phyloP scores from a whole-genome alignment of 1,140 invertebrate species.

The Manduca sexta region DNA sequence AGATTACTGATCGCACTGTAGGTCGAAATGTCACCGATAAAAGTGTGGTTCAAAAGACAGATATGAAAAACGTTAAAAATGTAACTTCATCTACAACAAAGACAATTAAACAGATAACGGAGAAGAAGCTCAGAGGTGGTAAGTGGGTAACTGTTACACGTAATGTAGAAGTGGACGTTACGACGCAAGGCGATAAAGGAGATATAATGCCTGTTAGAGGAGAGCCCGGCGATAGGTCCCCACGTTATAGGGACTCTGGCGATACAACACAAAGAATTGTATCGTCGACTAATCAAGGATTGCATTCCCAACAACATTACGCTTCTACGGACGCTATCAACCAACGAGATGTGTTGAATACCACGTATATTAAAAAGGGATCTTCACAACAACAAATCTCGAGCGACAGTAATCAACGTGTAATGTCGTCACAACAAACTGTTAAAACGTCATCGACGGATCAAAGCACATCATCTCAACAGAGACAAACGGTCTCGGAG shows the following conservation, averaged over 20 bases:
- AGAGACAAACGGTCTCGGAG: conserved; percentile 12
- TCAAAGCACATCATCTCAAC: conserved; percentile 6
- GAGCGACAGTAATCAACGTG: conserved; percentile 7
- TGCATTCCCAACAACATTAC: conserved; percentile 3
- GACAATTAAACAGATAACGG: conserved; percentile 58
- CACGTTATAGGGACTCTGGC: neutral
- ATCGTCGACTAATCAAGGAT: conserved; percentile 2
- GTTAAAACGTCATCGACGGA: neutral
- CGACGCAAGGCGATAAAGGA: conserved; percentile 17
- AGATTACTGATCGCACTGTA: conserved; percentile 18
- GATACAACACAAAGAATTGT: conserved; percentile 21
- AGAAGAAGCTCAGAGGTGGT: conserved; percentile 60
- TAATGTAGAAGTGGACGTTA: conserved; percentile 51
- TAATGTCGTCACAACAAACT: conserved; percentile 6
- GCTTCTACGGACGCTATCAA: conserved; percentile 7
- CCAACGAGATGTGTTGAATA: conserved; percentile 10
- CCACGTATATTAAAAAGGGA: conserved; percentile 4
- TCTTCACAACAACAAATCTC: conserved; percentile 8
- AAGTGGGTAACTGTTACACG: conserved; percentile 61
- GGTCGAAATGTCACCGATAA: conserved; percentile 30
- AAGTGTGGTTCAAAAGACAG: conserved; percentile 33
- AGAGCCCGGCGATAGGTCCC: conserved; percentile 14
- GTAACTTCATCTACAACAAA: conserved; percentile 45
- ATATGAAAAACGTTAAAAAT: conserved; percentile 39
- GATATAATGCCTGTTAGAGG: conserved; percentile 10